Conservation (phyloP, 92 coral and sea anemone genomes). For the Porites divaricata region DNA sequence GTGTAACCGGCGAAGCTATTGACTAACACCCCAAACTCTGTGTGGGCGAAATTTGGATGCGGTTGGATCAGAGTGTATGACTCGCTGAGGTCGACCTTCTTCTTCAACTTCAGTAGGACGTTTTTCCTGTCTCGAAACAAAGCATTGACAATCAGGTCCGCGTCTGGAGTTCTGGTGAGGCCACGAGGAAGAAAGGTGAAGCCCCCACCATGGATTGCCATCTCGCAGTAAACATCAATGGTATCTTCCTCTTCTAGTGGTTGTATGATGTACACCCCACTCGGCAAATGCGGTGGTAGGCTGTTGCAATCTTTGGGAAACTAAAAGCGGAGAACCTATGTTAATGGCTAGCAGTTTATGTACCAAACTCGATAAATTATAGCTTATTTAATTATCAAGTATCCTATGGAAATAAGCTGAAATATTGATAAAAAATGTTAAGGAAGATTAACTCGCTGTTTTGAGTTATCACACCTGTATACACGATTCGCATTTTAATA, state of each 20-base stretch:
- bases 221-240: constrained; percentile 58
- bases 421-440: too few relatives aligned
- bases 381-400: too few relatives aligned
- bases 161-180: constrained; percentile 1
- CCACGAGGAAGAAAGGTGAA: constrained; percentile 67
- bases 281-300: neutral
- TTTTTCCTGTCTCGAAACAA: constrained; percentile 50
- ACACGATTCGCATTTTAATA: too few relatives aligned
- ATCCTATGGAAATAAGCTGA: too few relatives aligned
- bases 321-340: neutral
- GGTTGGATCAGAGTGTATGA: constrained; percentile 34
- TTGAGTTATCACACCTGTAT: too few relatives aligned
- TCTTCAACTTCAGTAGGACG: constrained; percentile 54
- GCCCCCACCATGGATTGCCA: constrained; percentile 60
- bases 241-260: neutral
- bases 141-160: constrained; percentile 14
- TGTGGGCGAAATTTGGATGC: neutral
- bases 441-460: too few relatives aligned
- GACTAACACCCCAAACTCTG: neutral
- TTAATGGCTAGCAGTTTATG: too few relatives aligned
- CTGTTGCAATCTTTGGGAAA: neutral
- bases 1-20: constrained; percentile 38
- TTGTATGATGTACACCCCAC: constrained; percentile 54
- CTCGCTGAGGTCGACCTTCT: constrained; percentile 16
- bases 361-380: too few relatives aligned